Evolutionary conservation across 2,113 vertebrate species (phyloP).

Genomic region (Bambusicola thoracicus): DNA sequence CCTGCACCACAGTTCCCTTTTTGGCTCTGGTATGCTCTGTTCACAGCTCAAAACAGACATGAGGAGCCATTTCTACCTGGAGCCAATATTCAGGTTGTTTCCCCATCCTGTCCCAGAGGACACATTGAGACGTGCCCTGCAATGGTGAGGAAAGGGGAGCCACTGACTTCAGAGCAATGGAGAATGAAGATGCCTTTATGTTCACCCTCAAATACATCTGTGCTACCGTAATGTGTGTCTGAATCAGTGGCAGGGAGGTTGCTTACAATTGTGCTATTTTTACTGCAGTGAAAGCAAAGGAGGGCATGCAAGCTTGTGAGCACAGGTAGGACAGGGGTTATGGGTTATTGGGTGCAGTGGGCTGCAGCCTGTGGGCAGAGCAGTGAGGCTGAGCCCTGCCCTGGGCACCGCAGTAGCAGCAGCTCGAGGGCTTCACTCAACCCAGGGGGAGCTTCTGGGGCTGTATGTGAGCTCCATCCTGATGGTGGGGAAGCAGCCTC

Average conservation of each 20-base stretch:
- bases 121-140: neutral
- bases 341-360: fast-evolving
- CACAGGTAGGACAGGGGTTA: neutral
- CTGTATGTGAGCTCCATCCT: neutral
- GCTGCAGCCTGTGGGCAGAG: neutral
- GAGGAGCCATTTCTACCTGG: neutral
- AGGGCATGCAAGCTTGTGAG: neutral
- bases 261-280: neutral
- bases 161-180: neutral
- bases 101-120: neutral
- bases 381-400: neutral
- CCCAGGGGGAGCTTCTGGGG: neutral
- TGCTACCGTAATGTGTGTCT: neutral
- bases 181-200: neutral
- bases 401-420: fast-evolving
- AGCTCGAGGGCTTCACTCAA: fast-evolving
- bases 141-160: neutral
- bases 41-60: neutral
- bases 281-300: neutral
- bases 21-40: neutral
- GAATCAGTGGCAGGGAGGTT: neutral
- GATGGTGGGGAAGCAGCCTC: neutral
- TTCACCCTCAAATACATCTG: neutral
- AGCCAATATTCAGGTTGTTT: neutral
- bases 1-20: neutral